phyloP scores from a whole-genome alignment of 2,797 vertebrate species.

The Carapus acus region DNA sequence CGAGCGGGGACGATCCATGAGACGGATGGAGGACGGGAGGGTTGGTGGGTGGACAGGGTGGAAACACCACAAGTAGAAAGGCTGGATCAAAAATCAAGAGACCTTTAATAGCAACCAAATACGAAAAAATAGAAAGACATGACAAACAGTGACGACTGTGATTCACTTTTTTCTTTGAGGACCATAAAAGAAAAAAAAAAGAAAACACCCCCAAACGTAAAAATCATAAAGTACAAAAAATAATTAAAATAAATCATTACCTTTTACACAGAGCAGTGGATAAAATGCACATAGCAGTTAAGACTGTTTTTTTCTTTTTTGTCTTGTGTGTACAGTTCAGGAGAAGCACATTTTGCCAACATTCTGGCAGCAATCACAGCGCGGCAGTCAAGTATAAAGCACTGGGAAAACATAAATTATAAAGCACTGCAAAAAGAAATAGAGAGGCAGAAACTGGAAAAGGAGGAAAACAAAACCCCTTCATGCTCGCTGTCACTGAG shows the following conservation, averaged over 20 bases:
- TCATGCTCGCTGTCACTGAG: slow-evolving; percentile 71
- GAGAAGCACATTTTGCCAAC: slow-evolving; percentile 64
- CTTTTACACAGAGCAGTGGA: slow-evolving; percentile 59
- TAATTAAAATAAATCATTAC: slow-evolving; percentile 28
- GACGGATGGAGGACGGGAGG: no score
- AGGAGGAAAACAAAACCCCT: slow-evolving; percentile 68
- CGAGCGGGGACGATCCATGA: slow-evolving; percentile 20
- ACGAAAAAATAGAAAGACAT: slow-evolving; percentile 62
- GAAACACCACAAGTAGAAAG: slow-evolving; percentile 35
- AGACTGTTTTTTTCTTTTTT: slow-evolving; percentile 56
- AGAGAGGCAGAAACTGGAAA: slow-evolving; percentile 47
- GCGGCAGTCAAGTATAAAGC: slow-evolving; percentile 69
- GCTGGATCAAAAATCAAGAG: slow-evolving; percentile 62
- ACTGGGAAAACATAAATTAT: slow-evolving; percentile 70
- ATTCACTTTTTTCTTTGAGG: slow-evolving; percentile 22
- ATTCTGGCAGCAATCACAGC: slow-evolving; percentile 66
- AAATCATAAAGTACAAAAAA: slow-evolving; percentile 43
- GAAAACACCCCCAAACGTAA: slow-evolving; percentile 3
- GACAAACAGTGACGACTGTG: slow-evolving; percentile 57
- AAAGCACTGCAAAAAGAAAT: slow-evolving; percentile 72
- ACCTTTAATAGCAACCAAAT: slow-evolving; percentile 72
- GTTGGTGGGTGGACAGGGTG: slow-evolving; percentile 30
- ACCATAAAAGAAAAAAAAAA: slow-evolving; percentile 25
- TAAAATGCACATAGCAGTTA: slow-evolving; percentile 65
- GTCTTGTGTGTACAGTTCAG: slow-evolving; percentile 58